These are phyloP conservation scores for Hybos culiciformis DNA, from an alignment of 2,888 invertebrate species.

Conservation along the genomic window DNA sequence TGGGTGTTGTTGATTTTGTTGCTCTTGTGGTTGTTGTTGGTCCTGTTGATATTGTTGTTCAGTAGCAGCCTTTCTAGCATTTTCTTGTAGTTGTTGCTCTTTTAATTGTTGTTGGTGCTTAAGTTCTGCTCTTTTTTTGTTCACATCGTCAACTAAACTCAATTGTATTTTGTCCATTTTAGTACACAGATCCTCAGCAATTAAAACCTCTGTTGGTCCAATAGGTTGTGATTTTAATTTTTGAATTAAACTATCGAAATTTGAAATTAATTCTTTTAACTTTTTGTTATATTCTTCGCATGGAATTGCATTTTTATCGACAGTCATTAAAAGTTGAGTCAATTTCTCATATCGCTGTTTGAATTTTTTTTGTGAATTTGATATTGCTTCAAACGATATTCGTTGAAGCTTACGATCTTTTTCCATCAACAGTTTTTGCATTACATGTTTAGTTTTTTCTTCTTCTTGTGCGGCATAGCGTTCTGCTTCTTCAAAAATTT, in stretches of 20 bases:
- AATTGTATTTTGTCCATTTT: too few relatives aligned
- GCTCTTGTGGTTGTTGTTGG: conserved; percentile 14
- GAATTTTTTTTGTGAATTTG: conserved; percentile 43
- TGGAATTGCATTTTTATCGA: conserved; percentile 33
- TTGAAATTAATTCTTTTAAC: conserved; percentile 26
- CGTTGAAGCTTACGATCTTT: conserved; percentile 22
- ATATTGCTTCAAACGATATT: conserved; percentile 40
- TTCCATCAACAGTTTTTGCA: conserved; percentile 19
- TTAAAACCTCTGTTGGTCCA: conserved; percentile 40
- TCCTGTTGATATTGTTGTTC: conserved; percentile 9
- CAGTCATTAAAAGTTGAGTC: conserved; percentile 32
- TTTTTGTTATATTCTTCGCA: conserved; percentile 31
- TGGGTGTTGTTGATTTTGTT: conserved; percentile 1
- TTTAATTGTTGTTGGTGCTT: conserved; percentile 17
- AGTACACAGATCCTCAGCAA: conserved; percentile 39
- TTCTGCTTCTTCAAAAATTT: conserved; percentile 23
- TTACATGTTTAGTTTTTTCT: conserved; percentile 20
- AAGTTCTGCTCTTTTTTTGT: conserved; percentile 35
- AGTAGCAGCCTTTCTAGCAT: conserved; percentile 4
- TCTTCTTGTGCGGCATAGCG: conserved; percentile 18
- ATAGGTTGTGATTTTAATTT: conserved; percentile 33
- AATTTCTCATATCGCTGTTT: conserved; percentile 43
- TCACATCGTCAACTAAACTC: conserved; percentile 38
- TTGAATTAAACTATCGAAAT: conserved; percentile 25
- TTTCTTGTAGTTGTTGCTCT: conserved; percentile 7